Conservation (phyloP, 2,888 invertebrate species). For the Nesidiocoris tenuis region DNA sequence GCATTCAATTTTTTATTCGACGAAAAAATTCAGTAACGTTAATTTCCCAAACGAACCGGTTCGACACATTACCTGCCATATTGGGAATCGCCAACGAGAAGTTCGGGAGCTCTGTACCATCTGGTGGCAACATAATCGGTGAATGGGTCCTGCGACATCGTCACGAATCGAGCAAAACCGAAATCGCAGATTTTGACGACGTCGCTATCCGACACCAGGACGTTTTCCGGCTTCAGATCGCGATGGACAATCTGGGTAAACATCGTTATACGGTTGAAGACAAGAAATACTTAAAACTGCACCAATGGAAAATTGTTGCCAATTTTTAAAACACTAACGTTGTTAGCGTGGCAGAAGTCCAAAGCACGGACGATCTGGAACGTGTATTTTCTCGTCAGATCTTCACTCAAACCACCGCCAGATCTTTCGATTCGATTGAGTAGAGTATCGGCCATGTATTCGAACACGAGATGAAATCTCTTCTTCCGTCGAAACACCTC, state of each 20-base stretch:
- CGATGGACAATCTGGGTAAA: constrained; percentile 86
- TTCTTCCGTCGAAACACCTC: constrained; percentile 83
- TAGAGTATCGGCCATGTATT: constrained; percentile 82
- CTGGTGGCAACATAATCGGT: constrained; percentile 89
- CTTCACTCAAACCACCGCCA: constrained; percentile 70
- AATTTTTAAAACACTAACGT: too few species aligned
- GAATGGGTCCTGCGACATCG: constrained; percentile 71
- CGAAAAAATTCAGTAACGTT: too few species aligned
- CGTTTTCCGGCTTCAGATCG: constrained; percentile 87
- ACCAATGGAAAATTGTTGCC: too few species aligned
- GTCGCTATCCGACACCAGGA: constrained; percentile 74
- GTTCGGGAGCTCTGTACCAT: constrained; percentile 86
- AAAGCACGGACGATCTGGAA: constrained; percentile 80
- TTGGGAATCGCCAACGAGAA: constrained; percentile 72
- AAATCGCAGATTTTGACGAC: constrained; percentile 89
- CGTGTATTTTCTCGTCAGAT: constrained; percentile 70
- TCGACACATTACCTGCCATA: constrained; percentile 65
- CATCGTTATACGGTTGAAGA: too few species aligned
- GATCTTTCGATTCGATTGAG: constrained; percentile 78
- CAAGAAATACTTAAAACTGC: too few species aligned
- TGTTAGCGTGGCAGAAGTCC: constrained; percentile 76
- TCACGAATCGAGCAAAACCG: constrained; percentile 77
- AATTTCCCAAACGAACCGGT: too few species aligned
- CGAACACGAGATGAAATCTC: constrained; percentile 83
- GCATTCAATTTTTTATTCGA: too few species aligned